A percentile compares a stretch with the other conserved stretches of the same genome.
Evolutionary conservation across 64 coral and sea anemone genomes (phyloP).

Genomic region (Porites lutea): DNA sequence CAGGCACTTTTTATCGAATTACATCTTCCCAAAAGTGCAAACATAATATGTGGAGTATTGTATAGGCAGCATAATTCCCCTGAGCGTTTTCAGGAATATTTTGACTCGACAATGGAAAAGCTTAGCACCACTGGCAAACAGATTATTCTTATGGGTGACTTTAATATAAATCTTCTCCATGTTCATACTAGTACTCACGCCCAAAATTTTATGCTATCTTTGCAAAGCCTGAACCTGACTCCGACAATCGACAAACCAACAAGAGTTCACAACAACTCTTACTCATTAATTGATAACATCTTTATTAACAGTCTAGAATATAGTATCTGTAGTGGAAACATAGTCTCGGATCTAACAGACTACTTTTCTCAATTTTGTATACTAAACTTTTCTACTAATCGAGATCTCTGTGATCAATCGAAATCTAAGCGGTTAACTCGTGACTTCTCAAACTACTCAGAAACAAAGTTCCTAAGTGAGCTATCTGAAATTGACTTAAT

Average conservation of each 20-base stretch:
- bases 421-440: too few species aligned
- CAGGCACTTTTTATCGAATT: constrained; percentile 15
- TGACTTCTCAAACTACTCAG: not conserved
- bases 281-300: constrained; percentile 45
- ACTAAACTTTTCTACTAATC: too few species aligned
- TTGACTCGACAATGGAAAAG: not conserved
- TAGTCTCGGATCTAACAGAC: too few species aligned
- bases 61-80: constrained; percentile 39
- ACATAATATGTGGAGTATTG: constrained; percentile 35
- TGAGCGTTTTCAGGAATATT: constrained; percentile 4
- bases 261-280: constrained; percentile 51
- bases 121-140: constrained; percentile 1
- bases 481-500: not conserved
- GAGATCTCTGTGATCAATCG: too few species aligned
- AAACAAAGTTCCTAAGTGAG: not conserved
- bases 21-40: constrained; percentile 20
- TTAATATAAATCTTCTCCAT: not conserved
- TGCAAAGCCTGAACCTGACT: constrained; percentile 4
- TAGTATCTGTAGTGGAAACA: too few species aligned
- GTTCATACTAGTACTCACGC: constrained; percentile 40
- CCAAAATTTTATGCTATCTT: constrained; percentile 40
- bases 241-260: constrained; percentile 32
- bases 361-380: too few species aligned
- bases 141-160: constrained; percentile 23
- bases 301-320: constrained; percentile 45